A percentile compares a stretch with the other conserved stretches of the same genome.
Evolutionary conservation across 2,113 vertebrate species (phyloP).

Genomic region (Scomber colias): DNA sequence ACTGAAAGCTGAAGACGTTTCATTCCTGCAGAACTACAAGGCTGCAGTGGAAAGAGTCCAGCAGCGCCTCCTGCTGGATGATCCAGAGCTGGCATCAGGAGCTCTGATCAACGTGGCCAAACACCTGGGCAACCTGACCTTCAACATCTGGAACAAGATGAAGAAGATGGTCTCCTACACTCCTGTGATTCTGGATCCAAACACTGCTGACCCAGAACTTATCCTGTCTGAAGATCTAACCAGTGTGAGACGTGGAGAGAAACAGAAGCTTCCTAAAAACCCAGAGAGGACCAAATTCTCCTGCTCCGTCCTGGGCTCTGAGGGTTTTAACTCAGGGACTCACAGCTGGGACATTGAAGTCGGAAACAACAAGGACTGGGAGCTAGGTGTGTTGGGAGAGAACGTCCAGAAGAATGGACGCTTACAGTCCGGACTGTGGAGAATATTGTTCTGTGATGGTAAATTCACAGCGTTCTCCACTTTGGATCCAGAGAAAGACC

Average conservation of each 20-base stretch:
- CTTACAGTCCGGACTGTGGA: constrained; percentile 37
- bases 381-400: constrained; percentile 51
- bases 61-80: no score
- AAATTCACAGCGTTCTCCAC: constrained; percentile 37
- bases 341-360: constrained; percentile 48
- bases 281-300: constrained; percentile 38
- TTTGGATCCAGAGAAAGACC: not conserved
- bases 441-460: constrained; percentile 35
- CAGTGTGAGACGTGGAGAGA: not conserved
- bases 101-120: no score
- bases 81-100: no score
- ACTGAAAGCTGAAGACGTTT: no score
- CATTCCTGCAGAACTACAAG: no score
- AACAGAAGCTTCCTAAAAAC: constrained; percentile 22
- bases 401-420: not conserved
- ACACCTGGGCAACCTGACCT: no score
- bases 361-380: constrained; percentile 57
- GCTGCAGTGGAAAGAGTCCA: no score
- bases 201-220: no score
- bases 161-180: no score
- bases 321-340: constrained; percentile 43
- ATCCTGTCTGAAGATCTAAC: no score
- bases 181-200: no score
- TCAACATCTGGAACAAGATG: no score
- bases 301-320: constrained; percentile 33